Evolutionary conservation across 2,113 vertebrate species (phyloP).

Genomic region (Xyrauchen texanus): DNA sequence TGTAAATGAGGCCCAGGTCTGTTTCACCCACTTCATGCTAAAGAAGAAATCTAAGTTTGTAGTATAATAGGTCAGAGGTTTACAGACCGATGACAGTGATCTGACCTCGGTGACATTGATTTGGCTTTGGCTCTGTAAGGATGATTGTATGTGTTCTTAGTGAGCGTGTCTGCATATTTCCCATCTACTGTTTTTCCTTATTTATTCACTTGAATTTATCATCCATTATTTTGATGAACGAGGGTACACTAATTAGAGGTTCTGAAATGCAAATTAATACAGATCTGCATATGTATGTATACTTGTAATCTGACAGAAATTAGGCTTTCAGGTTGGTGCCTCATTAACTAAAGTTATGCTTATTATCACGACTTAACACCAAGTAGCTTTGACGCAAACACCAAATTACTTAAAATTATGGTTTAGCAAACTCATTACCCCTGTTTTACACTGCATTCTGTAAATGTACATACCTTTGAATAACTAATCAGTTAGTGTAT

Average conservation of each 20-base stretch:
- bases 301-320: conserved; percentile 24
- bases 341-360: conserved; percentile 37
- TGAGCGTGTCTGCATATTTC: background rate
- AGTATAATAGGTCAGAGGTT: background rate
- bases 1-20: too few relatives aligned
- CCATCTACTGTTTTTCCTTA: background rate
- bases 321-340: conserved; percentile 38
- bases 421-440: background rate
- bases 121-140: background rate
- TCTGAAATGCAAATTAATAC: conserved; percentile 36
- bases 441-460: conserved; percentile 1
- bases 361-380: conserved; percentile 24
- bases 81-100: background rate
- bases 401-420: conserved; percentile 12
- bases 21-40: too few relatives aligned
- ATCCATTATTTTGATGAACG: conserved; percentile 24
- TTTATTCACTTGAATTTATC: conserved; percentile 9
- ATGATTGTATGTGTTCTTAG: background rate
- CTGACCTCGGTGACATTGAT: background rate
- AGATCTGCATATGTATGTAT: conserved; percentile 38
- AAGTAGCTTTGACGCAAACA: conserved; percentile 6
- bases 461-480: too few relatives aligned
- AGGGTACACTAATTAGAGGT: conserved; percentile 19
- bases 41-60: too few relatives aligned
- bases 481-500: too few relatives aligned